Percentiles rank a stretch among this genome's conserved stretches.
These are phyloP conservation scores for Hybos culiciformis DNA, from an alignment of 2,888 invertebrate genomes.

Conservation along the genomic window DNA sequence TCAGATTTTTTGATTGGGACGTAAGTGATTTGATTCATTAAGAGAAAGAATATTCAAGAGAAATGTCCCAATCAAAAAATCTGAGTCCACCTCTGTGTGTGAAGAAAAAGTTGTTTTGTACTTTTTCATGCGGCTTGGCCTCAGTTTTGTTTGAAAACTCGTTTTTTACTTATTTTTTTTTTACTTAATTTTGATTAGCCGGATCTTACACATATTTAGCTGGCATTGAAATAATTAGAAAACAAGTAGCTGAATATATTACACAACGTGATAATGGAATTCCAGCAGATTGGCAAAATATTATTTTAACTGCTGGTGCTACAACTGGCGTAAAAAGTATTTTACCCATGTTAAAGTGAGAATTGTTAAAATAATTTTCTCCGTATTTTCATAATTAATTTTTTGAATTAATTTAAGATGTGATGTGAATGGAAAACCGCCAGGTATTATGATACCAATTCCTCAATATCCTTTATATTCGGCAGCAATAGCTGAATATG, in stretches of 20 bases:
- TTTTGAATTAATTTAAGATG: slow-evolving; percentile 14
- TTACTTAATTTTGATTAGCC: too few species aligned
- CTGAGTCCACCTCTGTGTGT: too few species aligned
- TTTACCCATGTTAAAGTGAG: slow-evolving; percentile 35
- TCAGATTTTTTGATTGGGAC: too few species aligned
- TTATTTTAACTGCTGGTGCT: slow-evolving; percentile 79
- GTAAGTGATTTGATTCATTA: too few species aligned
- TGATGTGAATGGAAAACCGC: slow-evolving; percentile 19
- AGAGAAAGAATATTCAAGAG: too few species aligned
- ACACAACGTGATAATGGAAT: slow-evolving; percentile 54
- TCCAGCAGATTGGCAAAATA: slow-evolving; percentile 58
- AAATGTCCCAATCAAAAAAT: too few species aligned
- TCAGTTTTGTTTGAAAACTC: too few species aligned
- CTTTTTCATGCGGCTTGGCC: too few species aligned
- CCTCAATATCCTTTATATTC: slow-evolving; percentile 98
- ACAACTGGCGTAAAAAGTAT: slow-evolving; percentile 87
- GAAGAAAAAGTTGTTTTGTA: too few species aligned
- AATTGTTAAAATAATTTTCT: too few species aligned
- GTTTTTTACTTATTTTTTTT: too few species aligned
- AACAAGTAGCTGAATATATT: slow-evolving; percentile 80
- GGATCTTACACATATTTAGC: slow-evolving; percentile 61
- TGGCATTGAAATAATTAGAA: slow-evolving; percentile 80
- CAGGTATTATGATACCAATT: slow-evolving; percentile 91
- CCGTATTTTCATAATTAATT: background rate
- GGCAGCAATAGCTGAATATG: slow-evolving; percentile 86